Evolutionary conservation across 1,140 invertebrate species (phyloP), one percentile per base, ranked within the genome.

Genomic region (Drosophila burlai): DNA sequence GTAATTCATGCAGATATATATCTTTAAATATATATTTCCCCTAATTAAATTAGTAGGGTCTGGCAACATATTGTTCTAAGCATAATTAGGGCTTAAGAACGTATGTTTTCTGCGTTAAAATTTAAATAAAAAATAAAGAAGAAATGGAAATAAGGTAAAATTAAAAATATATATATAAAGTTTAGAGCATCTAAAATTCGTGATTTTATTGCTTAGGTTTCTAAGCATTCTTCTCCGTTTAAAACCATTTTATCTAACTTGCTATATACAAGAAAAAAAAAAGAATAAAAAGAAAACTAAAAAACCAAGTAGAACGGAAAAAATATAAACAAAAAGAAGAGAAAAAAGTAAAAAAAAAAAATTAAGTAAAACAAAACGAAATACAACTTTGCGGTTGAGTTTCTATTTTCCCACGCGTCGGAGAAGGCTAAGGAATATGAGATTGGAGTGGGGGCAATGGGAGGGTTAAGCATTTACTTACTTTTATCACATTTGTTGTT

Each of bases 401-500:
- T 61, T 73, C 42, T 80, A 73, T 83, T 77, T 83, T 84, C 83
- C 75, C 82, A 84, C 82, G 83, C 77, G 82, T 61, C 36, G 49
- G n/a, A 64, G 49, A 21, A 21, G 61, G 36, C 24, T 13, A 64
- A 54, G 67, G 63, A 67, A 67, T 45, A 71, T 40, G 75, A 73
- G 80, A 72, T 61, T 43, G 36, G 24, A 42, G 45, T 16, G 26
- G 34, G 36, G 60, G 45, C n/a, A 34, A 31, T 40, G 43, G 18
- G 36, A 24, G 60, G 58, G 18, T 54, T 68, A 54, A 54, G 62
- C 67, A 78, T 81, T 85, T 74, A 64, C 72, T 71, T 50, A 42
- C 67, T 81, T 78, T 85, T 85, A 85, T 85, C 83, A 77, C 69
- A 81, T 78, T 84, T 72, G 63, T 66, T 65, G 55, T 81, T 85